Evolutionary conservation across 2,888 invertebrate genomes (phyloP), one percentile per base, ranked within the genome.

Genomic region (Tenthredo amoena): DNA sequence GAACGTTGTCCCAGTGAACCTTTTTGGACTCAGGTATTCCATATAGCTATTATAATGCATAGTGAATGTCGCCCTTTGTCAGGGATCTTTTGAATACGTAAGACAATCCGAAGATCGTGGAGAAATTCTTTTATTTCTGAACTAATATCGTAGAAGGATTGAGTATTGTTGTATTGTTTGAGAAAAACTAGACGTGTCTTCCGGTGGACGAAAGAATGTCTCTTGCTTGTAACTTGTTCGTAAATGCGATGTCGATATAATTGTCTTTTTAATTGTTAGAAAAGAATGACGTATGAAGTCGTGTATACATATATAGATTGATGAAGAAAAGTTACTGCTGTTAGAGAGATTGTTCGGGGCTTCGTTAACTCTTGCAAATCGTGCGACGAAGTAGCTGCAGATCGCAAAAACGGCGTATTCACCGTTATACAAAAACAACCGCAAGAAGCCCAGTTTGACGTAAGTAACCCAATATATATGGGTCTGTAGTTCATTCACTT

Each of bases 401-500:
- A 71, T 83, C n/a, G 83, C 68, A 83, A 83, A 83, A 81, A 81
- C 62, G 81, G 81, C 37, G 81, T 81, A 62, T 58, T 81, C 21
- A 83, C 83, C 83, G 83, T 83, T 83, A 71, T 26, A 50, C 34
- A 71, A 83, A 83, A 83, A 68, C 65, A 83, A 83, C 83, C 65
- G 83, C 50, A 83, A 68, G 83, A 71, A 83, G 47, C 83, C 83
- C 83, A 83, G 83, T 83, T 83, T 83, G 83, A 83, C 83, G 83
- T 83, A 83, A 83, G 83, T 83, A 83, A 83, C 83, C 83, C 83
- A 83, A 83, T 83, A 83, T 83, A 83, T 71, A 71, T 65, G 83
- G 83, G 71, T 83, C 83, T 71, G 83, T 83, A 71, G 83, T 83
- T 83, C 83, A 83, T 68, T 83, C 71, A 83, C 83, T 83, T 71